Conservation (phyloP, 1,140 invertebrate species). For the Lepidurus couesii region DNA sequence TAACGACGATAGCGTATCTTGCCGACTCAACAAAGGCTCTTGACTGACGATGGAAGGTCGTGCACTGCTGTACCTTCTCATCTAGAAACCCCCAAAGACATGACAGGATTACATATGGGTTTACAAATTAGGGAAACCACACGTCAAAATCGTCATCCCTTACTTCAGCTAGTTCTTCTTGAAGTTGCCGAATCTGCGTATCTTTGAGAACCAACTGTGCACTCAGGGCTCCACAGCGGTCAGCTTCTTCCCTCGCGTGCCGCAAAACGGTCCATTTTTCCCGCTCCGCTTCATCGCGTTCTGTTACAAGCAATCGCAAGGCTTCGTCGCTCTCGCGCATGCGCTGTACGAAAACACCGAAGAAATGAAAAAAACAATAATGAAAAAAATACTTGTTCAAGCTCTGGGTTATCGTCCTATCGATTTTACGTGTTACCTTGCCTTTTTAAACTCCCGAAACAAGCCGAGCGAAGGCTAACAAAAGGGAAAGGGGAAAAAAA, state of each 20-base stretch:
- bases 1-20: neutral
- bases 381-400: neutral
- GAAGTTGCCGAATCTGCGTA: conserved; percentile 71
- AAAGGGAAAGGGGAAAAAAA: neutral
- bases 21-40: neutral
- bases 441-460: conserved; percentile 1
- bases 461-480: neutral
- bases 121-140: no score
- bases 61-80: neutral
- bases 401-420: neutral
- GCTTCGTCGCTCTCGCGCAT: conserved; percentile 68
- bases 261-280: conserved; percentile 81
- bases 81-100: neutral
- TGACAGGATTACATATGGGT: neutral
- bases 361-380: neutral
- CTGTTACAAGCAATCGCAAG: conserved; percentile 61
- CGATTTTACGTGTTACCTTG: neutral
- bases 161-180: conserved; percentile 74
- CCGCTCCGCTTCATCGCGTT: conserved; percentile 76
- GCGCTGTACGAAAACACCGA: conserved; percentile 48
- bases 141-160: conserved; percentile 34
- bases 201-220: conserved; percentile 79
- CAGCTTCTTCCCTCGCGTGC: conserved; percentile 81
- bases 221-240: conserved; percentile 74
- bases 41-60: conserved; percentile 4